Conservation (phyloP, 2,113 vertebrate species). For the Quiscalus mexicanus region DNA sequence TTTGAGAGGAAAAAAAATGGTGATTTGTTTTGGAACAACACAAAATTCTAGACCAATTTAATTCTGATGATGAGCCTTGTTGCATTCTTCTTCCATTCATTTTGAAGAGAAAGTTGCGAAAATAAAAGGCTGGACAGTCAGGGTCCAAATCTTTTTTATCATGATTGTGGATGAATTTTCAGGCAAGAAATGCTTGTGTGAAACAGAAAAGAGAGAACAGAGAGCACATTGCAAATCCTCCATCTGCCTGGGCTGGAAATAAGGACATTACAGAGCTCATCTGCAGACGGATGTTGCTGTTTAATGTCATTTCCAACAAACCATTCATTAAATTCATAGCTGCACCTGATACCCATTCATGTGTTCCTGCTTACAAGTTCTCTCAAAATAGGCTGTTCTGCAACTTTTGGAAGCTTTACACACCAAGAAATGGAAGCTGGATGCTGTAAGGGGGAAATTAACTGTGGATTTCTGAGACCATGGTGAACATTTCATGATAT, state of each 20-base stretch:
- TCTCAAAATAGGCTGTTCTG: conserved; percentile 34
- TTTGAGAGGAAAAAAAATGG: neutral
- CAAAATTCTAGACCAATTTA: neutral
- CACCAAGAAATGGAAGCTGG: neutral
- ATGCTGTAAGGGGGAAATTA: neutral
- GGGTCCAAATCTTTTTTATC: neutral
- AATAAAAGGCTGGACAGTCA: neutral
- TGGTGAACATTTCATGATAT: neutral
- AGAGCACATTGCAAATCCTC: conserved; percentile 3
- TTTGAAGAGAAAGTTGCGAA: neutral
- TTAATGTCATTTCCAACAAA: conserved; percentile 65
- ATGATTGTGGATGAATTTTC: neutral
- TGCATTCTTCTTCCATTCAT: neutral
- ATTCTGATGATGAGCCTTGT: neutral
- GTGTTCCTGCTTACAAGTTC: conserved; percentile 41
- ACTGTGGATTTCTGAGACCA: neutral
- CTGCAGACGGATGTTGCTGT: conserved; percentile 65
- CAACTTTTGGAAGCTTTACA: conserved; percentile 29
- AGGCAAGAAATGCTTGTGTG: neutral
- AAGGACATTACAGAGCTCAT: conserved; percentile 56
- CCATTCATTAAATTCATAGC: conserved; percentile 68
- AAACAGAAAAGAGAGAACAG: conserved; percentile 33
- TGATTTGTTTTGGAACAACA: neutral
- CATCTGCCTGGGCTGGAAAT: conserved; percentile 65
- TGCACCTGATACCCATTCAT: conserved; percentile 69